Base-by-base conservation (phyloP, 2,797 vertebrate species). In the Chaetodon trifasciatus region DNA sequence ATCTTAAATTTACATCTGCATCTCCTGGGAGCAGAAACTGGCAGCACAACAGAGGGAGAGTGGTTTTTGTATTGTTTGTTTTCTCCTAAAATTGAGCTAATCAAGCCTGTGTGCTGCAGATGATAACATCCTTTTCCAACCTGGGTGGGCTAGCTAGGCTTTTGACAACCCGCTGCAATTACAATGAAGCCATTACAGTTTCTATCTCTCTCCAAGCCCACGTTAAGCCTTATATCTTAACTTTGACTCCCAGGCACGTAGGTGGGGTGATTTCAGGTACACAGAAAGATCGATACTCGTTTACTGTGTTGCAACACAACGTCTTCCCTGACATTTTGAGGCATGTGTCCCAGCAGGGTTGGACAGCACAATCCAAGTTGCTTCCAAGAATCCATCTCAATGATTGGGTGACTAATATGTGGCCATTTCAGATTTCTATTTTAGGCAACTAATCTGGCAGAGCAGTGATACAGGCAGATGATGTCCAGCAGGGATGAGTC, bases 201-300 rank as follows among this genome's bases (percentile, higher is more conserved):
- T 62, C 65, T 40, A 0, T 60, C 55, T 71, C 28, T 53, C 58
- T 66, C 49, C 13, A 49, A 53, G 63, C 49, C 70, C 57, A 60
- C 7, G 8, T 78, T 63, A 35, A 70, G 68, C 67, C 60, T 53
- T 24, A 23, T 70, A 61, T 65, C 52, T 70, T 60, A 76, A 69
- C 64, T 83, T 78, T 62, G 64, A 83, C 85, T 88, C 46, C 58
- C n/a, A 77, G 81, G 55, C 74, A 83, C 47, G 61, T 73, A 79
- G 76, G 39, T 77, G 82, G 57, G 53, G 82, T 75, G 56, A 78
- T 83, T 74, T 86, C 78, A 71, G 83, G 79, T 84, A 70, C 74
- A 84, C 42, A 24, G 64, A 10, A 5, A 44, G 63, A 93, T 93
- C 87, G 1, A 94, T 93, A 88, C 68, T 92, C 58, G 11, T 88